Evolutionary conservation across 2,113 vertebrate genomes (phyloP).

Genomic region (Chaetodon trifascialis): DNA sequence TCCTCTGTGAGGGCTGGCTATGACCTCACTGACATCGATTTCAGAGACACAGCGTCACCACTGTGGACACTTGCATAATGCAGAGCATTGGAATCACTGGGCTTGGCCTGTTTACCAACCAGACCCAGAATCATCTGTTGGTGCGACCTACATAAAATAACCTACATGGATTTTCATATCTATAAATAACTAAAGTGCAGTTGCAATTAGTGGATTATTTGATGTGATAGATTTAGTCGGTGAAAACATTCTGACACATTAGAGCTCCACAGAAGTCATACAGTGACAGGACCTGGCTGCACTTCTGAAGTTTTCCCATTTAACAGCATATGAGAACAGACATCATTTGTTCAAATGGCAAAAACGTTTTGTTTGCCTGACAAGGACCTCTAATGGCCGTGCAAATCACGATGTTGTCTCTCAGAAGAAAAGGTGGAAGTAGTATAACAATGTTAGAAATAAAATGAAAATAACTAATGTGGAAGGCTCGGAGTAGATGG

Average conservation of each 20-base stretch:
- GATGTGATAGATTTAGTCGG: slow-evolving; percentile 24
- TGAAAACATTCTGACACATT: not conserved
- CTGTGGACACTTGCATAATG: slow-evolving; percentile 30
- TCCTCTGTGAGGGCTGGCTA: not conserved
- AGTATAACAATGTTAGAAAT: not conserved
- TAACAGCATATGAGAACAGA: not conserved
- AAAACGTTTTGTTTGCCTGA: not conserved
- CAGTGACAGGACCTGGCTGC: not conserved
- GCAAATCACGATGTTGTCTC: not conserved
- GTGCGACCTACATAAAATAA: slow-evolving; percentile 53
- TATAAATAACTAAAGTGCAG: slow-evolving; percentile 52
- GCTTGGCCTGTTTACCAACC: slow-evolving; percentile 48
- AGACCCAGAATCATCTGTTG: slow-evolving; percentile 55
- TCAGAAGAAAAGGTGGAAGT: not conserved
- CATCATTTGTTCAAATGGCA: not conserved
- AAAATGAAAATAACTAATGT: not conserved
- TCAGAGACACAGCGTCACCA: slow-evolving; percentile 10
- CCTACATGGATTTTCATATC: slow-evolving; percentile 31
- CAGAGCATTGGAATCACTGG: slow-evolving; percentile 35
- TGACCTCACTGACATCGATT: slow-evolving; percentile 22
- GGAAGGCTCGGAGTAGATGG: not conserved
- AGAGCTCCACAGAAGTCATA: not conserved
- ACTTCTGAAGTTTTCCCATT: not conserved
- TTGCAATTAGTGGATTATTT: slow-evolving; percentile 6
- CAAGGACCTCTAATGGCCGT: not conserved